Conservation (phyloP, 2,888 invertebrate species). For the Loripinus fragilis region DNA sequence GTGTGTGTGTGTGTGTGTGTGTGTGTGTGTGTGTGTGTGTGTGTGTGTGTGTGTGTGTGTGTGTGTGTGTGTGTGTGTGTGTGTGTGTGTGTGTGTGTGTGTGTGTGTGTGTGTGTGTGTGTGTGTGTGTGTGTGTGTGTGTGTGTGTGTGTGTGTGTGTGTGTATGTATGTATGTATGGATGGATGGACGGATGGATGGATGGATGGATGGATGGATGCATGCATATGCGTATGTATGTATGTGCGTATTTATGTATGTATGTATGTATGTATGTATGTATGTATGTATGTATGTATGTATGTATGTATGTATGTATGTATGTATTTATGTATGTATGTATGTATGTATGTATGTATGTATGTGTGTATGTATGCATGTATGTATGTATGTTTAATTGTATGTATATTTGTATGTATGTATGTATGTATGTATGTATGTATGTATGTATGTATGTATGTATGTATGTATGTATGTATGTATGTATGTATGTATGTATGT, state of each 20-base stretch:
- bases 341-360: conserved; percentile 4
- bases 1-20: background rate
- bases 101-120: conserved; percentile 24
- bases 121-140: no score
- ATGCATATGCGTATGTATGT: background rate
- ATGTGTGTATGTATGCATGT: background rate
- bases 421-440: no score
- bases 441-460: no score
- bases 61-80: conserved; percentile 22
- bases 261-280: conserved; percentile 13
- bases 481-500: no score
- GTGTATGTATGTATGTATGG: no score
- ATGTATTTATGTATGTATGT: conserved; percentile 6
- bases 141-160: no score
- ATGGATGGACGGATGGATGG: no score
- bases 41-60: conserved; percentile 22
- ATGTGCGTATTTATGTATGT: no score
- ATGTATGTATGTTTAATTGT: background rate
- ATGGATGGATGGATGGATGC: background rate
- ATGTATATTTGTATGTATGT: background rate
- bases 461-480: no score
- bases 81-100: conserved; percentile 20
- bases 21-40: conserved; percentile 15
- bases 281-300: conserved; percentile 15
- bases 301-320: conserved; percentile 19